Evolutionary conservation across 2,888 invertebrate species (phyloP).

Genomic region (Apodemia hepburni): DNA sequence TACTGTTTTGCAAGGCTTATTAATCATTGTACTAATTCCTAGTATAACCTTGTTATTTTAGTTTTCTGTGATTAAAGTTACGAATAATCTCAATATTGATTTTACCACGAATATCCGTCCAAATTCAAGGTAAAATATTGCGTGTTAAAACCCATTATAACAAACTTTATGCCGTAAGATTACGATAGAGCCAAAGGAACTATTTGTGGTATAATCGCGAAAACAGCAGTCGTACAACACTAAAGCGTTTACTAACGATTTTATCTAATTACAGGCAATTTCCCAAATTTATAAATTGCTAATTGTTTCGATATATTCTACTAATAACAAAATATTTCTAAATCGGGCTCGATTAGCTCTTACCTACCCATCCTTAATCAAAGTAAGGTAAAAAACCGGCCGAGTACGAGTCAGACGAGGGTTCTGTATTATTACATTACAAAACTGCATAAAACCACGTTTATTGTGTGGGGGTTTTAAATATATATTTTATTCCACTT

Average conservation of each 20-base stretch:
- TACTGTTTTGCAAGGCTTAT: neutral
- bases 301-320: no score
- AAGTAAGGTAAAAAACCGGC: no score
- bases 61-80: neutral
- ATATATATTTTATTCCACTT: no score
- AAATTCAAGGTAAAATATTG: conserved; percentile 51
- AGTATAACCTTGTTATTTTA: neutral
- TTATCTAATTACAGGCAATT: neutral
- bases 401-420: no score
- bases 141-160: conserved; percentile 51
- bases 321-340: neutral
- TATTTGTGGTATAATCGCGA: conserved; percentile 3
- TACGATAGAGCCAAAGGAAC: conserved; percentile 14
- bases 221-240: neutral
- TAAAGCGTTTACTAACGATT: neutral
- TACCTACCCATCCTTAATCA: no score
- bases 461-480: no score
- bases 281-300: neutral
- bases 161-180: conserved; percentile 44
- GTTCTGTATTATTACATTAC: no score
- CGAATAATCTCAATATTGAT: conserved; percentile 6
- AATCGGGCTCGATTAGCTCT: no score
- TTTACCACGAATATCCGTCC: conserved; percentile 15
- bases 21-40: neutral
- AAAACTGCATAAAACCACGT: no score